Base-by-base conservation (phyloP, 2,113 vertebrate genomes). In the Seriola quinqueradiata region DNA sequence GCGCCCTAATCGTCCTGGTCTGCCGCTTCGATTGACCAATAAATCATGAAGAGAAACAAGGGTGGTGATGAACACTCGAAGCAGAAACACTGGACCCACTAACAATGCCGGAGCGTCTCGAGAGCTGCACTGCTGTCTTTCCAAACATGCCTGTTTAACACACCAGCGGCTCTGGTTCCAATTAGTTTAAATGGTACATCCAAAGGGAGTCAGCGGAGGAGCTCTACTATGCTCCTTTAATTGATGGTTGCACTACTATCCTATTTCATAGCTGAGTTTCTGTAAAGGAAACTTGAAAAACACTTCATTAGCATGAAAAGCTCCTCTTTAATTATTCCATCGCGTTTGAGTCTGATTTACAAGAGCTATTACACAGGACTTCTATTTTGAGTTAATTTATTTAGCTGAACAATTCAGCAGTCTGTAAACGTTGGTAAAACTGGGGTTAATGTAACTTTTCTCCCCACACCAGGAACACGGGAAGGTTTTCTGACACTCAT, bases 231-330 rank as follows among this genome's bases (percentile, higher is more conserved):
- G 86, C 81, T 86, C 83, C 57, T 84, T 85, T 90, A 93, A 92
- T 91, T 92, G 91, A 90, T 60, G 77, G 82, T 83, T 90, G 77
- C n/a, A 58, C 91, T 84, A 86, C 85, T 89, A 90, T 91, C 86
- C 83, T 69, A 80, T 91, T 92, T 92, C 89, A 92, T 70, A 83
- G 82, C 61, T 10, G 10, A 79, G 70, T 84, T 77, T 83, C 85
- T 77, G 73, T 44, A 84, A 76, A 70, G 81, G 73, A 75, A 89
- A 87, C 78, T 88, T 89, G 66, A 90, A 91, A 89, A 91, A 78
- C 85, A 90, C 88, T 88, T 90, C n/a, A 89, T 92, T 90, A 90
- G 79, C 80, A 84, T 70, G 81, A 81, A 81, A 85, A n/a, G 71
- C 69, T 76, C 17, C 83, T 85, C 82, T 92, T 89, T 86, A 90